These are phyloP conservation scores for Drosophila neutralis DNA, from an alignment of 2,888 invertebrate genomes.

Conservation along the genomic window DNA sequence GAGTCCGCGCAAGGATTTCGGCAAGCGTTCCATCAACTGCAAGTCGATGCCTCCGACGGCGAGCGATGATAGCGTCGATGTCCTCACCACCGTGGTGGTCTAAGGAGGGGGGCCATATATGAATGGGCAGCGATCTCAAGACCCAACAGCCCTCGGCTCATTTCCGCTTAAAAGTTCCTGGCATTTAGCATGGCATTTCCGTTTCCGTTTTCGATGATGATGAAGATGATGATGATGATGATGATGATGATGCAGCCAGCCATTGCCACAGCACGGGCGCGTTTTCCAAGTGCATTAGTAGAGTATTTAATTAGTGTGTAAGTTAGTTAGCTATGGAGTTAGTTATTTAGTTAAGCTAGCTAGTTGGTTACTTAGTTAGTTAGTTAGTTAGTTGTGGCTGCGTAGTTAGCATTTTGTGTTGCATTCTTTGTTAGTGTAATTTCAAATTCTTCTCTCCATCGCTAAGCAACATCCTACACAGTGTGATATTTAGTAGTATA, in stretches of 20 bases:
- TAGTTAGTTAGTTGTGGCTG: slow-evolving; percentile 41
- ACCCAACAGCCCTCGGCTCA: slow-evolving; percentile 32
- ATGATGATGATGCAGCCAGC: slow-evolving; percentile 37
- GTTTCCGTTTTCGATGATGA: slow-evolving; percentile 9
- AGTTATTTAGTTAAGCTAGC: slow-evolving; percentile 27
- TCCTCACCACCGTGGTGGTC: slow-evolving; percentile 87
- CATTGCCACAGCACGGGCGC: slow-evolving; percentile 69
- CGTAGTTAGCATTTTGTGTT: slow-evolving; percentile 60
- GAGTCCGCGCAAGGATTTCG: slow-evolving; percentile 89
- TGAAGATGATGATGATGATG: background rate
- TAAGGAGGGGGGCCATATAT: slow-evolving; percentile 61
- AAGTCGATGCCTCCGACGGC: slow-evolving; percentile 82
- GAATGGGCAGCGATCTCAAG: slow-evolving; percentile 61
- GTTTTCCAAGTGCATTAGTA: slow-evolving; percentile 74
- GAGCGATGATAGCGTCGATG: slow-evolving; percentile 84
- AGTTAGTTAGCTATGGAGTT: slow-evolving; percentile 29
- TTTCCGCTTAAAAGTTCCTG: slow-evolving; percentile 68
- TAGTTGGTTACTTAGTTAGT: slow-evolving; percentile 29
- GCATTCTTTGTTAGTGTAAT: slow-evolving; percentile 63
- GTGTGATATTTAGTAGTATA: slow-evolving; percentile 85
- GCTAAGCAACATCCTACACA: slow-evolving; percentile 83
- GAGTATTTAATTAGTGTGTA: slow-evolving; percentile 43
- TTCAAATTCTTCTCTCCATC: slow-evolving; percentile 59
- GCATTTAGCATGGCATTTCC: slow-evolving; percentile 53
- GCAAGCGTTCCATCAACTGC: slow-evolving; percentile 89